phyloP scores from a whole-genome alignment of 2,797 vertebrate genomes.

The Scolopax bukidnonensis region DNA sequence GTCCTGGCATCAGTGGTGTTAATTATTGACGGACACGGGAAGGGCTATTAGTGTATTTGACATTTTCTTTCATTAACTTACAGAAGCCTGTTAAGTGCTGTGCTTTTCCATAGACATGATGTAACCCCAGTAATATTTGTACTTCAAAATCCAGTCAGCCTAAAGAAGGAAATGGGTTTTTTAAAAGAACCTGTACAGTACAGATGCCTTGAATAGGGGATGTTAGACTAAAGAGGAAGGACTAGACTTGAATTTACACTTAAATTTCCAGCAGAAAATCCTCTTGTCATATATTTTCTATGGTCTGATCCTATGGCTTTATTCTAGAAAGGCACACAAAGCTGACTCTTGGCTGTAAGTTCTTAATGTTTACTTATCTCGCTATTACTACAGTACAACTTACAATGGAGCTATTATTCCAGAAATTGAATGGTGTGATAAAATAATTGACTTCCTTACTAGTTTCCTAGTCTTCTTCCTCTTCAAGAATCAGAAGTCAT shows the following conservation, averaged over 20 bases:
- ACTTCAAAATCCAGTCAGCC: background rate
- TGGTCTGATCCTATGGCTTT: background rate
- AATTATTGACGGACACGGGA: background rate
- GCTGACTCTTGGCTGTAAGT: background rate
- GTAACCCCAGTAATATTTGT: background rate
- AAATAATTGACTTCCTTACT: background rate
- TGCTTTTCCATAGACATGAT: background rate
- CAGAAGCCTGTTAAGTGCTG: background rate
- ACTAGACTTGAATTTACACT: background rate
- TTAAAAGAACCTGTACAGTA: background rate
- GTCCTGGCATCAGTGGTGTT: background rate
- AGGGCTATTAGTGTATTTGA: background rate
- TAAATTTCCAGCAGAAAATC: background rate
- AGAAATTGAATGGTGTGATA: constrained; percentile 4
- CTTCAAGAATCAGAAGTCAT: background rate
- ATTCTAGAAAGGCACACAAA: background rate
- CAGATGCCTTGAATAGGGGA: background rate
- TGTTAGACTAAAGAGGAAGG: background rate
- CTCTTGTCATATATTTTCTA: background rate
- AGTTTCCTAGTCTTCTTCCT: background rate
- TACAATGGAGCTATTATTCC: constrained; percentile 16
- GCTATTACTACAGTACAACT: background rate
- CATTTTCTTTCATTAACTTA: background rate
- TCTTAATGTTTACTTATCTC: constrained; percentile 16
- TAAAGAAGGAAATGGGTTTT: background rate